phyloP scores from a whole-genome alignment of 2,797 vertebrate species.

The Labroides dimidiatus region DNA sequence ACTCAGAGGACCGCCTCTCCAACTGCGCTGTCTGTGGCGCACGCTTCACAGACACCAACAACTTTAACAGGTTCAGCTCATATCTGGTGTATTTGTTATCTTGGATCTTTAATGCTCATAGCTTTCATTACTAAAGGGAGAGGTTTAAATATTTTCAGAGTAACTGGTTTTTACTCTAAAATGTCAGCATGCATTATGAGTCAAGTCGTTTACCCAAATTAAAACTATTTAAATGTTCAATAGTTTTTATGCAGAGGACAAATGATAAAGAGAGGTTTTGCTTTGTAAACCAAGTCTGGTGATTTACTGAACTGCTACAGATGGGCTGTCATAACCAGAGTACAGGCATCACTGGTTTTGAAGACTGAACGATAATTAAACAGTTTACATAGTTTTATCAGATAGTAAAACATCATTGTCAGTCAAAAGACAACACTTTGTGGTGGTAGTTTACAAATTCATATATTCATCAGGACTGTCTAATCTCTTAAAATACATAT shows the following conservation, averaged over 20 bases:
- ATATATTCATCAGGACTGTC: not conserved
- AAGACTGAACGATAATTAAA: not conserved
- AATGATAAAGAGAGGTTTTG: not conserved
- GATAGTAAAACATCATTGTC: not conserved
- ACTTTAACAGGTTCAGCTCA: conserved; percentile 90
- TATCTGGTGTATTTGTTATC: conserved; percentile 10
- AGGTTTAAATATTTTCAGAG: not conserved
- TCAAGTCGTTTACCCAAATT: not conserved
- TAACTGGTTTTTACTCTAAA: not conserved
- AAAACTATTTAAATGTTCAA: not conserved
- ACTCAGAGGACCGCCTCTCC: conserved; percentile 96
- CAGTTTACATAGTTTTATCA: too few relatives aligned
- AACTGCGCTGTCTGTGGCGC: conserved; percentile 98
- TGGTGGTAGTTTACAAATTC: not conserved
- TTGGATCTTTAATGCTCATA: conserved; percentile 9
- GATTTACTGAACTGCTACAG: not conserved
- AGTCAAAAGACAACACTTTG: not conserved
- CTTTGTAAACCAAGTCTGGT: not conserved
- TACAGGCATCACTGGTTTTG: conserved; percentile 9
- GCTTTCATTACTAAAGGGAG: not conserved
- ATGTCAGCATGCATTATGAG: not conserved
- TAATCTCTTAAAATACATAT: not conserved
- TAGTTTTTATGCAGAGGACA: not conserved
- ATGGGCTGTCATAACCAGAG: not conserved
- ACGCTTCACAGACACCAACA: conserved; percentile 94